Evolutionary conservation across 2,797 vertebrate genomes (phyloP).

Genomic region (Bovichtus diacanthus): DNA sequence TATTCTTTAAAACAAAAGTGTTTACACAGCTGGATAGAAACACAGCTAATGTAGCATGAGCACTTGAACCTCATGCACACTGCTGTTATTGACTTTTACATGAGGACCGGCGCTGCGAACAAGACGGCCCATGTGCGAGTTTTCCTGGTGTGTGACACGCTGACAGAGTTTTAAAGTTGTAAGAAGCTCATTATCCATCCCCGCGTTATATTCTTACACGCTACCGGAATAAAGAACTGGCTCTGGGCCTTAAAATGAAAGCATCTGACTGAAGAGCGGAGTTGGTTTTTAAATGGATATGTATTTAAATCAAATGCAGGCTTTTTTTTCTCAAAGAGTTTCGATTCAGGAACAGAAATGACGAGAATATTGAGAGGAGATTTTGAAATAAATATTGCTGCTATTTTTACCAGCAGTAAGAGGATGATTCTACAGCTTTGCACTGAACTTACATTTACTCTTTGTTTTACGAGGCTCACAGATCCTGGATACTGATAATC

Average conservation of each 20-base stretch:
- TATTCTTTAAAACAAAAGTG: slow-evolving; percentile 19
- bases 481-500: too few relatives aligned
- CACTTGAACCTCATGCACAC: slow-evolving; percentile 16
- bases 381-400: not conserved
- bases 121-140: not conserved
- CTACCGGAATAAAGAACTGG: slow-evolving; percentile 8
- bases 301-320: slow-evolving; percentile 25
- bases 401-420: not conserved
- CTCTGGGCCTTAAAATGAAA: slow-evolving; percentile 10
- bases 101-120: slow-evolving; percentile 40
- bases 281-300: slow-evolving; percentile 11
- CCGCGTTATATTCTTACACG: slow-evolving; percentile 9
- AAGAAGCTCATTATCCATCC: slow-evolving; percentile 28
- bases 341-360: too few relatives aligned
- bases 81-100: slow-evolving; percentile 18
- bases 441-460: not conserved
- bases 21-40: slow-evolving; percentile 31
- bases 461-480: too few relatives aligned
- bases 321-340: too few relatives aligned
- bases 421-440: not conserved
- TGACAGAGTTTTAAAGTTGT: slow-evolving; percentile 22
- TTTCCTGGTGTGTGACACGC: slow-evolving; percentile 4
- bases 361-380: too few relatives aligned
- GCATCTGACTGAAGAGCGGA: not conserved
- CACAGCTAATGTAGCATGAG: slow-evolving; percentile 29